phyloP scores from a whole-genome alignment of 1,140 invertebrate species.

The Cataglyphis hispanica region DNA sequence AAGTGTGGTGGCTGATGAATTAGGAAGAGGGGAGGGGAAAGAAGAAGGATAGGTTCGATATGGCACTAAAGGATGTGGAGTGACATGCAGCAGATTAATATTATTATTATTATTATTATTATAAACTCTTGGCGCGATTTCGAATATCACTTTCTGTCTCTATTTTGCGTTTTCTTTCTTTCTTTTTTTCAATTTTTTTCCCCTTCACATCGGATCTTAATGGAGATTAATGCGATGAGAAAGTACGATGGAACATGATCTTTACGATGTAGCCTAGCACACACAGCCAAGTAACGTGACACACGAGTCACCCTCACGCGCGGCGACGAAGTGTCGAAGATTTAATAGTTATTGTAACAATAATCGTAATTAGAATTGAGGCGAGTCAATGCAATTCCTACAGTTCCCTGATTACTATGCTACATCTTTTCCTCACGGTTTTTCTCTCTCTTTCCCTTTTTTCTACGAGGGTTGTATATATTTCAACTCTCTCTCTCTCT shows the following conservation, averaged over 20 bases:
- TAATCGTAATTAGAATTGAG: slow-evolving; percentile 79
- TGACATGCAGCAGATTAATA: slow-evolving; percentile 52
- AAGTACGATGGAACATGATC: slow-evolving; percentile 79
- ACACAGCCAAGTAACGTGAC: slow-evolving; percentile 85
- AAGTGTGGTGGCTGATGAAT: slow-evolving; percentile 74
- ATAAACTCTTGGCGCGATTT: slow-evolving; percentile 22
- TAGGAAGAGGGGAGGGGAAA: background rate
- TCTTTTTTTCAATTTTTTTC: slow-evolving; percentile 6
- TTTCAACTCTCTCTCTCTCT: background rate
- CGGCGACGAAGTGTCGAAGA: slow-evolving; percentile 76
- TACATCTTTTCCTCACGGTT: slow-evolving; percentile 69
- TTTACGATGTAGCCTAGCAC: slow-evolving; percentile 83
- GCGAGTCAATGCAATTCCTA: slow-evolving; percentile 83
- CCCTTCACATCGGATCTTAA: slow-evolving; percentile 64
- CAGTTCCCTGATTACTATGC: slow-evolving; percentile 78
- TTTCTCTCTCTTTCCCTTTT: slow-evolving; percentile 38
- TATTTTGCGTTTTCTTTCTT: slow-evolving; percentile 1
- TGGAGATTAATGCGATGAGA: slow-evolving; percentile 69
- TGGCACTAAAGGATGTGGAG: slow-evolving; percentile 78
- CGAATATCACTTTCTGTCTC: slow-evolving; percentile 21
- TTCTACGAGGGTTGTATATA: background rate
- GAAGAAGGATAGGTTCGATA: slow-evolving; percentile 68
- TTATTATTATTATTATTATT: background rate
- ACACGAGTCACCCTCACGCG: slow-evolving; percentile 66
- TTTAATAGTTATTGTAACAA: slow-evolving; percentile 76